These are phyloP conservation scores for Amiota mariae DNA, from an alignment of 2,888 invertebrate genomes.

Conservation along the genomic window DNA sequence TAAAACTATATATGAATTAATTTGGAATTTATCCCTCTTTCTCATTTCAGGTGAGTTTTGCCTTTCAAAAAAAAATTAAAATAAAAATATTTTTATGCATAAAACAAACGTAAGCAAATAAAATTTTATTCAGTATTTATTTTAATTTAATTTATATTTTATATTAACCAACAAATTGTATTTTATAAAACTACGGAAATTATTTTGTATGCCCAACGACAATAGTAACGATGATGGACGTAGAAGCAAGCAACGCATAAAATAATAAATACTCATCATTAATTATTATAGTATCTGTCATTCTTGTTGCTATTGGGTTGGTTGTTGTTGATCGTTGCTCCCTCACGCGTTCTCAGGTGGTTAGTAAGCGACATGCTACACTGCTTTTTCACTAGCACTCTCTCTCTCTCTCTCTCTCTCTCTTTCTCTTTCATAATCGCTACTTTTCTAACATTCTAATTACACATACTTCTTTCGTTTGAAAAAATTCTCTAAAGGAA, in stretches of 20 bases:
- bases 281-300: conserved; percentile 35
- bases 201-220: conserved; percentile 37
- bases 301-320: too few relatives aligned
- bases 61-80: not conserved
- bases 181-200: conserved; percentile 26
- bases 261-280: conserved; percentile 35
- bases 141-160: not conserved
- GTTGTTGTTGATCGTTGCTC: too few relatives aligned
- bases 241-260: not conserved
- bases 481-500: not conserved
- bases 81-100: not conserved
- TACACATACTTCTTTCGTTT: conserved; percentile 21
- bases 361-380: conserved; percentile 1
- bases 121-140: not conserved
- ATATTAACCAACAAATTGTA: not conserved
- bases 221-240: not conserved
- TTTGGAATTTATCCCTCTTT: conserved; percentile 20
- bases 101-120: conserved; percentile 10
- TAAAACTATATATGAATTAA: not conserved
- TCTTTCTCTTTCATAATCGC: too few relatives aligned
- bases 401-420: not conserved
- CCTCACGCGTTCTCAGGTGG: not conserved
- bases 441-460: conserved; percentile 38
- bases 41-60: conserved; percentile 40
- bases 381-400: not conserved